Conservation (phyloP, 2,888 invertebrate genomes). For the Tortrix viridana region DNA sequence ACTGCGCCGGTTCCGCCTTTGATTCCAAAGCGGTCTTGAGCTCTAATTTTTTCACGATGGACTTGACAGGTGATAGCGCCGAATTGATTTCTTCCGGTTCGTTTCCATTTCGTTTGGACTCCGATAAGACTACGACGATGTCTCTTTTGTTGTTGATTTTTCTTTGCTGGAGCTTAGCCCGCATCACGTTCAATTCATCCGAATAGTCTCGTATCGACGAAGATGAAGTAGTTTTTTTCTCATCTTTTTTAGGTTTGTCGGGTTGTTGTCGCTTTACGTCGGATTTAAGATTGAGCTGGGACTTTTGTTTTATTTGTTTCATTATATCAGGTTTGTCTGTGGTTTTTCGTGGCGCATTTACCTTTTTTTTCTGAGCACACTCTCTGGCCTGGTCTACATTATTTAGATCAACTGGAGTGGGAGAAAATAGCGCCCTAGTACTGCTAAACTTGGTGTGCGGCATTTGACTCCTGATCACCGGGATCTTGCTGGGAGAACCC, state of each 20-base stretch:
- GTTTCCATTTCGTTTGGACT: constrained; percentile 67
- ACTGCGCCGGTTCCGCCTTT: constrained; percentile 68
- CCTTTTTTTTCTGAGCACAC: constrained; percentile 82
- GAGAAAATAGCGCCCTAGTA: constrained; percentile 81
- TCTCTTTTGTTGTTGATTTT: constrained; percentile 76
- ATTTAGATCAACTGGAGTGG: constrained; percentile 84
- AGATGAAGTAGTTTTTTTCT: constrained; percentile 67
- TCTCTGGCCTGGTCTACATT: constrained; percentile 82
- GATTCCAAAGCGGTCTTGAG: constrained; percentile 75
- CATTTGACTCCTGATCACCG: constrained; percentile 84
- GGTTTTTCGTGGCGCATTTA: constrained; percentile 62
- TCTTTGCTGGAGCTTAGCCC: constrained; percentile 79
- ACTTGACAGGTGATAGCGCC: constrained; percentile 77
- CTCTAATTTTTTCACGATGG: constrained; percentile 79
- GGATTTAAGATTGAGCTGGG: constrained; percentile 71
- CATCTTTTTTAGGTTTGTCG: constrained; percentile 76
- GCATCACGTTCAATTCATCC: constrained; percentile 78
- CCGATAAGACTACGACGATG: constrained; percentile 58
- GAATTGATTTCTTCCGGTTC: constrained; percentile 66
- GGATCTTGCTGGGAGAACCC: constrained; percentile 86
- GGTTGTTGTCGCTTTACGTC: constrained; percentile 68
- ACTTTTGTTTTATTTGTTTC: constrained; percentile 79
- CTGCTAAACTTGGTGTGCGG: constrained; percentile 79
- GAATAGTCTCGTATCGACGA: constrained; percentile 74
- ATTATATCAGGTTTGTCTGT: constrained; percentile 66